Base-by-base conservation (phyloP, 2,888 invertebrate genomes). In the Drosophila buzzatii region DNA sequence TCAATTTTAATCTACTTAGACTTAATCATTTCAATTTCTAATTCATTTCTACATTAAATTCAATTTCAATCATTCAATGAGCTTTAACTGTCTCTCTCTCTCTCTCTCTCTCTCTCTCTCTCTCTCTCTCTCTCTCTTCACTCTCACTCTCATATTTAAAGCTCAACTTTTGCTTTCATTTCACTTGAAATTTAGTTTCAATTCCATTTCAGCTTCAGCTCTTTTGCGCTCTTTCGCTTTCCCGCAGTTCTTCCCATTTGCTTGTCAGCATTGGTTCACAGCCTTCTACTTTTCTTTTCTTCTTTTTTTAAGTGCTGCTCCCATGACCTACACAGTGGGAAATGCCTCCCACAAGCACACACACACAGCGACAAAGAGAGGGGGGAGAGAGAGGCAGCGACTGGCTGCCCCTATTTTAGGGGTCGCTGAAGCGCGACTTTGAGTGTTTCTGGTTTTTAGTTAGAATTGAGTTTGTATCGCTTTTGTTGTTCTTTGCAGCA, bases 341-440 rank as follows among this genome's bases (percentile, higher is more conserved):
- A 12, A 39, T 4, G 33, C 33, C 20, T 37, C 33, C 23, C 37
- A 37, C 55, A n/a, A 12, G 18, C 9, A 35, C 55, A n/a, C 12
- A 31, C 9, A 37, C 1, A 18, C 0, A 33, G 14, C 9, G 6
- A n/a, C n/a, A 10, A n/a, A 4, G 31, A n/a, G 31, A 3, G 31
- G 47, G 2, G n/a, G 10, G 27, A 4, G 27, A 9, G 27, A 20
- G 47, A 18, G 18, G 3, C 33, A 33, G 33, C 18, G 12, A 51
- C 20, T 37, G 23, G 14, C 20, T 27, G 16, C 31, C 44, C 10
- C 33, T 37, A 10, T 37, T 53, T 37, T 31, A 39, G 41, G 55
- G 64, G 78, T 70, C 87, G 72, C 70, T 68, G 76, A 70, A 89
- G 88, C 89, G 85, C 71, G 82, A 79, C 89, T 89, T 82, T 55